Percentiles rank a stretch among this genome's conserved stretches.
These are phyloP conservation scores for Anguilla pacifica DNA, from an alignment of 2,797 vertebrate species.

Conservation along the genomic window DNA sequence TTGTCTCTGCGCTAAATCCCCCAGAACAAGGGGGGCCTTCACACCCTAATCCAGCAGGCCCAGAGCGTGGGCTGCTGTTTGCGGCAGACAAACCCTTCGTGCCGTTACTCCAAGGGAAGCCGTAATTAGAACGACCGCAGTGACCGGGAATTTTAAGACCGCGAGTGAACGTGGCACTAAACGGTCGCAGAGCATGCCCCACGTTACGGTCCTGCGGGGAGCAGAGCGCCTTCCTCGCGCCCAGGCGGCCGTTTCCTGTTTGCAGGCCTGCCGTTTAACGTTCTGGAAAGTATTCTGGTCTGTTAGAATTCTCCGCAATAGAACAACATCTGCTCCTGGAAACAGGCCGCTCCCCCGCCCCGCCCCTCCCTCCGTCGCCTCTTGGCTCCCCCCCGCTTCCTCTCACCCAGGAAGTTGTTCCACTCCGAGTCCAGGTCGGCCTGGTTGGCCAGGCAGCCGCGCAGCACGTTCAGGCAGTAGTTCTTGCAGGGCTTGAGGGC, in stretches of 20 bases:
- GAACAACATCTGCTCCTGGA: not conserved
- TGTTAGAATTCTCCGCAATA: not conserved
- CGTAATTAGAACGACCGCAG: not conserved
- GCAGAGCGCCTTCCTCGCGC: not conserved
- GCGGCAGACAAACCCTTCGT: not conserved
- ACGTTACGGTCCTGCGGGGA: not conserved
- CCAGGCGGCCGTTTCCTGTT: not conserved
- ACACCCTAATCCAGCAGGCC: not conserved
- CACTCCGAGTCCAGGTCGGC: constrained; percentile 94
- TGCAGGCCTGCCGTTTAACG: not conserved
- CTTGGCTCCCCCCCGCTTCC: not conserved
- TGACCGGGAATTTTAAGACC: not conserved
- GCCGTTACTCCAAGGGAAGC: not conserved
- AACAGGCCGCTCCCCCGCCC: too few relatives aligned
- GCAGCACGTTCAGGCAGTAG: constrained; percentile 96
- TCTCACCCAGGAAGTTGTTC: constrained; percentile 93
- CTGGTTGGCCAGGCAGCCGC: constrained; percentile 96
- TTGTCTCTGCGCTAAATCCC: not conserved
- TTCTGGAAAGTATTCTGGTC: not conserved
- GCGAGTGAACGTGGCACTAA: not conserved
- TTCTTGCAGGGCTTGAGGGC: constrained; percentile 92
- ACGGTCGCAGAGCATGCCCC: not conserved
- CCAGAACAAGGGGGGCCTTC: not conserved
- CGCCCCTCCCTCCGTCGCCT: too few relatives aligned
- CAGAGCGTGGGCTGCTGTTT: not conserved